A percentile compares a stretch with the other conserved stretches of the same genome.
These are phyloP conservation scores for Hoplodrina ambigua DNA, from an alignment of 2,888 invertebrate genomes.

Conservation along the genomic window DNA sequence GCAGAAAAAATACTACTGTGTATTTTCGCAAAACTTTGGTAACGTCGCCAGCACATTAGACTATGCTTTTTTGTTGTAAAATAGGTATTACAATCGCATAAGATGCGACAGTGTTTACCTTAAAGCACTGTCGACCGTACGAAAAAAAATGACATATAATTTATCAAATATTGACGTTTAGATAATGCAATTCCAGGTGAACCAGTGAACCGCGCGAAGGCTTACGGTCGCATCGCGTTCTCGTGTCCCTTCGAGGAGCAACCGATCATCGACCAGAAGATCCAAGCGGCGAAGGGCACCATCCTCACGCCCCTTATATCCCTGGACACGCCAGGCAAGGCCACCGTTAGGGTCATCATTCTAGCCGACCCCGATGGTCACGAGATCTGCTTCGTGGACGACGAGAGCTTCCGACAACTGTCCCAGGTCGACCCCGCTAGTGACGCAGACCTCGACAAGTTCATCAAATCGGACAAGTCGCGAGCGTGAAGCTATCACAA, in stretches of 20 bases:
- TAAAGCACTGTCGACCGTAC: no score
- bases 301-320: conserved; percentile 97
- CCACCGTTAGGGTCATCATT: conserved; percentile 98
- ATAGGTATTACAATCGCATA: no score
- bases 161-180: neutral
- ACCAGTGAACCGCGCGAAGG: conserved; percentile 95
- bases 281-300: conserved; percentile 92
- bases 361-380: conserved; percentile 99
- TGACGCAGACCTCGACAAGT: conserved; percentile 94
- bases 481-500: conserved; percentile 72
- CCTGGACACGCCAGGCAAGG: conserved; percentile 99
- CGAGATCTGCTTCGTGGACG: conserved; percentile 99
- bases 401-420: conserved; percentile 97
- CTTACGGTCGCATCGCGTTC: conserved; percentile 99
- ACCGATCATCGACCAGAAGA: conserved; percentile 93
- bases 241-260: conserved; percentile 95
- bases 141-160: neutral
- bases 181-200: conserved; percentile 81
- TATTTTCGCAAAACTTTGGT: neutral
- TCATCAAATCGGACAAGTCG: conserved; percentile 93
- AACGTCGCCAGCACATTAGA: no score
- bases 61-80: no score
- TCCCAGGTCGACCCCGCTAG: conserved; percentile 96
- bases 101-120: no score
- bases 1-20: no score